Conservation (phyloP, 2,113 vertebrate species). For the Danionella cerebrum region DNA sequence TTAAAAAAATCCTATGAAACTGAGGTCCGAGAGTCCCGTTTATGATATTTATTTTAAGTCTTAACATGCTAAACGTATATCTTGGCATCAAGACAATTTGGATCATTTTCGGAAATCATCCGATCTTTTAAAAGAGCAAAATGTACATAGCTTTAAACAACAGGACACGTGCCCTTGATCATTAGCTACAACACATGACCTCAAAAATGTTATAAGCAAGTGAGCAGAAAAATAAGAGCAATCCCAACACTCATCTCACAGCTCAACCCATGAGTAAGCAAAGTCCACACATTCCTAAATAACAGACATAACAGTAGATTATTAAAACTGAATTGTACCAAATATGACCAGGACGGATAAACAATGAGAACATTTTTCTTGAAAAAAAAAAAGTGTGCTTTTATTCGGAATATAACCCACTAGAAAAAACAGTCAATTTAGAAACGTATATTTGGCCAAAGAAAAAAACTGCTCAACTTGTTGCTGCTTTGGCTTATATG, state of each 20-base stretch:
- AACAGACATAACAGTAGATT: background rate
- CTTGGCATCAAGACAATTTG: background rate
- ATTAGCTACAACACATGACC: background rate
- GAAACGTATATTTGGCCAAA: too few species aligned
- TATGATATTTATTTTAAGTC: too few species aligned
- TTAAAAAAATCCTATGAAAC: background rate
- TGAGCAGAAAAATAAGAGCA: background rate
- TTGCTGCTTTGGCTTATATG: too few species aligned
- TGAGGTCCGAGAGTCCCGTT: background rate
- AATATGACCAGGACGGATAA: background rate
- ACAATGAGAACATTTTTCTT: too few species aligned
- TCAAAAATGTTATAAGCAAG: background rate
- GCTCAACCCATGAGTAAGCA: background rate
- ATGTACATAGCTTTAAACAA: background rate
- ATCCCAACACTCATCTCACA: background rate
- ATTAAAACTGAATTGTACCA: background rate
- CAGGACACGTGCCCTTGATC: background rate
- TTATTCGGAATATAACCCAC: too few species aligned
- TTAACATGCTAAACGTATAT: too few species aligned
- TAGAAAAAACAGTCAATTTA: too few species aligned
- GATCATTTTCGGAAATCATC: too few species aligned
- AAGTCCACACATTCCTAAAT: background rate
- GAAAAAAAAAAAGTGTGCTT: too few species aligned
- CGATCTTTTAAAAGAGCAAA: too few species aligned
- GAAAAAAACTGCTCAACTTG: too few species aligned